Evolutionary conservation across 2,113 vertebrate species (phyloP).

Genomic region (Chloropsis hardwickii): DNA sequence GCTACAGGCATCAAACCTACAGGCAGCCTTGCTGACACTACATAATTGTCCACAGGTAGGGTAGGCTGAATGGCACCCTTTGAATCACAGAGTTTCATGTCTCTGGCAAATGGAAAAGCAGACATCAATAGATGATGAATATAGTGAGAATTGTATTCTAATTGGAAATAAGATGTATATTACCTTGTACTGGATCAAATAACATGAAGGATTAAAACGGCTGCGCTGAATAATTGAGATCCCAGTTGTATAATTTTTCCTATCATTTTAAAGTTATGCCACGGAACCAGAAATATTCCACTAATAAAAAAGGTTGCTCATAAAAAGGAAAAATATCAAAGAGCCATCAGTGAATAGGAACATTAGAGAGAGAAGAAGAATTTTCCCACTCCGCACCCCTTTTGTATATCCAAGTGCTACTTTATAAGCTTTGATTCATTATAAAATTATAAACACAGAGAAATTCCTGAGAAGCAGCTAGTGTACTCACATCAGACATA

Average conservation of each 20-base stretch:
- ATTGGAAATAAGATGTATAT: constrained; percentile 59
- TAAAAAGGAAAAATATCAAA: constrained; percentile 37
- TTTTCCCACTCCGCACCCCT: not conserved
- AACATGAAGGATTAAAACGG: constrained; percentile 66
- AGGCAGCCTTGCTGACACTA: constrained; percentile 16
- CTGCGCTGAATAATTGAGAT: constrained; percentile 65
- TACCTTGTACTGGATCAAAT: constrained; percentile 65
- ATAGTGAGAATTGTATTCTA: constrained; percentile 63
- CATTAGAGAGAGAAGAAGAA: not conserved
- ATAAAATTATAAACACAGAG: not conserved
- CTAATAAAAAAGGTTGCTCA: constrained; percentile 26
- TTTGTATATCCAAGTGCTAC: not conserved
- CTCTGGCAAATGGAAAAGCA: constrained; percentile 55
- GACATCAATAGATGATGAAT: constrained; percentile 59
- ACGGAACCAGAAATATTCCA: constrained; percentile 39
- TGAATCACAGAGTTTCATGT: constrained; percentile 63
- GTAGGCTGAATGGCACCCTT: constrained; percentile 51
- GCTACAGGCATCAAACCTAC: not conserved
- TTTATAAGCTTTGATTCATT: not conserved
- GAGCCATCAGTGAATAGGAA: not conserved
- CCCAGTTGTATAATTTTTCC: constrained; percentile 59
- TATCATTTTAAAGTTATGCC: constrained; percentile 42
- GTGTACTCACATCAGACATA: not conserved
- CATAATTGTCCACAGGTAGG: constrained; percentile 47
- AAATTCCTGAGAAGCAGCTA: not conserved